These are phyloP conservation scores for Eugnorisma glareosa DNA, from an alignment of 2,888 invertebrate genomes.

Conservation along the genomic window DNA sequence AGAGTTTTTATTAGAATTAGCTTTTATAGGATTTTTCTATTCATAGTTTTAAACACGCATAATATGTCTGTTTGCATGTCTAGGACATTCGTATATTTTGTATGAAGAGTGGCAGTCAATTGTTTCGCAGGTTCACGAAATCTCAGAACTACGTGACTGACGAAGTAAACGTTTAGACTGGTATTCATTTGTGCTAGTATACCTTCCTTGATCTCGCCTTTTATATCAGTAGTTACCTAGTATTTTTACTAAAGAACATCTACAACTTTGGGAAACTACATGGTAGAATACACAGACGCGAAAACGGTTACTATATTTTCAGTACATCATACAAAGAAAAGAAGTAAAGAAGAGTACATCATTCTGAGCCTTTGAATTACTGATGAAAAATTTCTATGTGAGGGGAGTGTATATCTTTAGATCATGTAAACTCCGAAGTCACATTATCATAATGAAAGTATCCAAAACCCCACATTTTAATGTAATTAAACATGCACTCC, in stretches of 20 bases:
- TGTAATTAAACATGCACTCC: slow-evolving; percentile 16
- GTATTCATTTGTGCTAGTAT: neutral
- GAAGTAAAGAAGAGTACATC: too few relatives aligned
- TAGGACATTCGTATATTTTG: neutral
- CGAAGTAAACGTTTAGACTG: neutral
- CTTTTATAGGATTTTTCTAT: slow-evolving; percentile 4
- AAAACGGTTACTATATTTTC: too few relatives aligned
- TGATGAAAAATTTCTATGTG: too few relatives aligned
- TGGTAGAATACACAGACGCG: too few relatives aligned
- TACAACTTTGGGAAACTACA: neutral
- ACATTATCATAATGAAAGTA: slow-evolving; percentile 2
- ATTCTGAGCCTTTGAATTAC: too few relatives aligned
- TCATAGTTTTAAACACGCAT: neutral
- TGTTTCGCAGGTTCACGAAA: neutral
- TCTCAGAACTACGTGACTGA: neutral
- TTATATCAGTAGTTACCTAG: neutral
- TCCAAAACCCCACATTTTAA: neutral
- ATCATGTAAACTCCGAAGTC: neutral
- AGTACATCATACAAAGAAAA: too few relatives aligned
- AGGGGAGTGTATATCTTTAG: neutral
- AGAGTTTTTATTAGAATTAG: slow-evolving; percentile 31
- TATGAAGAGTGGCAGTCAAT: neutral
- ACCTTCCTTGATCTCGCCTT: neutral
- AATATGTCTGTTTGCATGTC: neutral
- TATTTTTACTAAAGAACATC: neutral